phyloP scores from a whole-genome alignment of 2,113 vertebrate genomes.

The Tiliqua scincoides region DNA sequence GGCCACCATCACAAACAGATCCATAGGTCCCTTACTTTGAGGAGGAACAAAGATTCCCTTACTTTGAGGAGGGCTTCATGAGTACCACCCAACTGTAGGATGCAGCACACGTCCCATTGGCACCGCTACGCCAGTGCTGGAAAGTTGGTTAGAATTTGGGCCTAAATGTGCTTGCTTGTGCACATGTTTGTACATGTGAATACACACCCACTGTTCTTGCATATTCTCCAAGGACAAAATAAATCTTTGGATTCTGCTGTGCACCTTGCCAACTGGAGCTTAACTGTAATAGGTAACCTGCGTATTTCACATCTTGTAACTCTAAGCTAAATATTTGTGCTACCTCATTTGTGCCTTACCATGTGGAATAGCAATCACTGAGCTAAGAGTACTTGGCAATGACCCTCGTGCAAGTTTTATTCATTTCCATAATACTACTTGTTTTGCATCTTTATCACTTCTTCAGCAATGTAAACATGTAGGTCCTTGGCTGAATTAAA shows the following conservation, averaged over 20 bases:
- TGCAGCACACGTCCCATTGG: too few species aligned
- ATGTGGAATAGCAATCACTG: not conserved
- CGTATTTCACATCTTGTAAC: not conserved
- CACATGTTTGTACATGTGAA: too few species aligned
- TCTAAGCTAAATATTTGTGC: slow-evolving; percentile 27
- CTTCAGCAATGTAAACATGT: not conserved
- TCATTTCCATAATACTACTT: not conserved
- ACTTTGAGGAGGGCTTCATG: too few species aligned
- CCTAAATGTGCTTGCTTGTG: too few species aligned
- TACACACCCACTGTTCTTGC: not conserved
- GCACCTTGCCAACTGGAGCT: slow-evolving; percentile 1
- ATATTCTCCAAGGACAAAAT: not conserved
- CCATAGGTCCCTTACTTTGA: too few species aligned
- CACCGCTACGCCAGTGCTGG: too few species aligned
- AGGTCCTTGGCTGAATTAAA: not conserved
- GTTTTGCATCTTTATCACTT: slow-evolving; percentile 17
- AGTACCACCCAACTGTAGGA: too few species aligned
- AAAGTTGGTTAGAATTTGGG: too few species aligned
- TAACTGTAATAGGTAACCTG: not conserved
- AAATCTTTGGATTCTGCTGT: not conserved
- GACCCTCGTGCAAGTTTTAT: not conserved
- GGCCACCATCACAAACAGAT: too few species aligned
- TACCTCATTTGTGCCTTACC: slow-evolving; percentile 13
- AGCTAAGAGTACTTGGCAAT: slow-evolving; percentile 1
- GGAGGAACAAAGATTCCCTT: too few species aligned